Percentiles rank a stretch among this genome's conserved stretches.
phyloP scores from a whole-genome alignment of 2,113 vertebrate species.

The Calidris pugnax region DNA sequence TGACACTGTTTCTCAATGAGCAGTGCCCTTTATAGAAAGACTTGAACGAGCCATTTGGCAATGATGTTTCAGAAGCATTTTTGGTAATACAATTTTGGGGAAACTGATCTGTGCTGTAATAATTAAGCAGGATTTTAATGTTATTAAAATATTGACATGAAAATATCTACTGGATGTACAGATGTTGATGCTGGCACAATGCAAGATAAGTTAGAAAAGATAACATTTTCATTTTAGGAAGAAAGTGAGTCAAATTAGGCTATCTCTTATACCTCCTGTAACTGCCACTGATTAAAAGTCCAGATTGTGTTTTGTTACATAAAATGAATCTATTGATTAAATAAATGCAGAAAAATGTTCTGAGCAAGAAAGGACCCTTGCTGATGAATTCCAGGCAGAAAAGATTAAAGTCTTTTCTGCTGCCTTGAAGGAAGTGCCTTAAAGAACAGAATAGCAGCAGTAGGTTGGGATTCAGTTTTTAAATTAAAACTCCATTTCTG shows the following conservation, averaged over 20 bases:
- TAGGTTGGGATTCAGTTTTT: background rate
- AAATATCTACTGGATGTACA: background rate
- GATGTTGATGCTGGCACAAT: background rate
- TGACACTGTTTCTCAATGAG: conserved; percentile 19
- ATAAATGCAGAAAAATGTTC: background rate
- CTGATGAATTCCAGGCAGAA: background rate
- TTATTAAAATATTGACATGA: conserved; percentile 1
- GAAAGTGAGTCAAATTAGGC: background rate
- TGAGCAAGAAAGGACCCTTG: background rate
- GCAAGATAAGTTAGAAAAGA: background rate
- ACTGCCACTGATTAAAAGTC: background rate
- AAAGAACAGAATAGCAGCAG: background rate
- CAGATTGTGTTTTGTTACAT: background rate
- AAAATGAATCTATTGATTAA: background rate
- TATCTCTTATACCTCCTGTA: background rate
- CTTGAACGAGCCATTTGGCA: conserved; percentile 16
- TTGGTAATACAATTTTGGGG: background rate
- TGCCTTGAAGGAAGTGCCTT: background rate
- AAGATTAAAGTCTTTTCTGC: background rate
- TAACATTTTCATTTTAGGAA: background rate
- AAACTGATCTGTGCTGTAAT: background rate
- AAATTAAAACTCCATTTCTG: background rate
- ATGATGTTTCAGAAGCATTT: background rate
- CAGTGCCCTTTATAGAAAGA: conserved; percentile 30
- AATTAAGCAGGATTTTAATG: conserved; percentile 4